Base-by-base conservation (phyloP, 2,888 invertebrate genomes). In the Nephrocerus scutellatus region DNA sequence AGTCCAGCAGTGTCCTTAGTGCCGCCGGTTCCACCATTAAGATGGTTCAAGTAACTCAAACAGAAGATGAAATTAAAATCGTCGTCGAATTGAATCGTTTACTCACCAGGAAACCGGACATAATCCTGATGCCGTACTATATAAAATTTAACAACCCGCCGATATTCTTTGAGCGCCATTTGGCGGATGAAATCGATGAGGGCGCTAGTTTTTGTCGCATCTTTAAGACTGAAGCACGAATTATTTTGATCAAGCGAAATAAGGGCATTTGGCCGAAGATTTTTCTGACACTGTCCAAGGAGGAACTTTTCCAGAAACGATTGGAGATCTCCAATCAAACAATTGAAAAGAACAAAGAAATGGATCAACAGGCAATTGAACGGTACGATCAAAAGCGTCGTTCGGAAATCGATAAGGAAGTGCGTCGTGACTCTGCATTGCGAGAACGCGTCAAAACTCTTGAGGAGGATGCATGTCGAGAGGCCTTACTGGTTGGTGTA, bases 141-240 rank as follows among this genome's bases (percentile, higher is more conserved):
- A 45, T 66, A 0, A 66, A 66, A 39, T 66, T 67, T 28, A 66
- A 66, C 39, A 64, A 59, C 56, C 66, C 66, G 8, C 66, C 66
- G 4, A 63, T 64, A 43, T 66, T 66, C 37, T 66, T 67, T 38
- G 66, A 66, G 40, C 60, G 64, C 0, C 68, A 68, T 50, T 41
- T 66, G 9, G 50, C 52, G 5, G 54, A 64, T 13, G 66, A 66
- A 43, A 59, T 66, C 14, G 65, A 67, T 30, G 68, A 68, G 24
- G 49, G 54, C 36, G 53, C 61, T 36, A 65, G 66, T 39, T 63
- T 56, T 18, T 66, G 66, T 41, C 59, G 60, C 23, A 56, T 66
- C 23, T 62, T 60, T 22, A 67, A 67, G 41, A 63, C 50, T 23
- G 68, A 66, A 41, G 66, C 63, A 7, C 60, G 63, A 16, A 59